phyloP scores from a whole-genome alignment of 2,113 vertebrate species.

The Dicaeum eximium region DNA sequence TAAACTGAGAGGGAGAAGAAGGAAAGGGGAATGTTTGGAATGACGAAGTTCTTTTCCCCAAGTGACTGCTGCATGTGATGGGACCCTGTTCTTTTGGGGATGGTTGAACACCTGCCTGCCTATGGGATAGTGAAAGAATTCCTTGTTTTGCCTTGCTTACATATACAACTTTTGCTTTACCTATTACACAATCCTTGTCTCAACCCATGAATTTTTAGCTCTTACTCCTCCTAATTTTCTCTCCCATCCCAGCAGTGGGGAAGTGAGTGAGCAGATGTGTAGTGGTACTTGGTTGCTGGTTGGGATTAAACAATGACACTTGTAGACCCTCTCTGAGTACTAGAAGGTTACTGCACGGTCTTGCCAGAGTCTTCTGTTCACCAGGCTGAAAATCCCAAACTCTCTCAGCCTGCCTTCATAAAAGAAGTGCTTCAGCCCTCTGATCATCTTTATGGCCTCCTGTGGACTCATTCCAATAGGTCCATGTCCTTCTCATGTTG shows the following conservation, averaged over 20 bases:
- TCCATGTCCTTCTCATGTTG: not conserved
- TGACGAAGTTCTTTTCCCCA: not conserved
- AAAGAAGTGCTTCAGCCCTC: not conserved
- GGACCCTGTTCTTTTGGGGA: not conserved
- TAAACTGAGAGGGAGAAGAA: not conserved
- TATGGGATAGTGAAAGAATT: not conserved
- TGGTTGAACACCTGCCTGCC: not conserved
- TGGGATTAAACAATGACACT: not conserved
- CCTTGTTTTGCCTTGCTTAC: not conserved
- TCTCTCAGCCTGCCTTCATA: not conserved
- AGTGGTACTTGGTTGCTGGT: not conserved
- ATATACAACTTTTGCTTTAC: not conserved
- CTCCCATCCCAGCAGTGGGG: accelerated
- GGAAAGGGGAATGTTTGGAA: not conserved
- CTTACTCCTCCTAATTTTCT: not conserved
- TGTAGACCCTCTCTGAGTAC: not conserved
- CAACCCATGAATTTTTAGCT: not conserved
- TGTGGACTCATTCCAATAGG: not conserved
- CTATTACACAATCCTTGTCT: not conserved
- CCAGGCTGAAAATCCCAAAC: not conserved
- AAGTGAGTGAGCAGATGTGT: not conserved
- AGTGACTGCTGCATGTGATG: not conserved
- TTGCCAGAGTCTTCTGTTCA: not conserved
- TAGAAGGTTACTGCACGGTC: not conserved
- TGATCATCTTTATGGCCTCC: not conserved